phyloP scores from a whole-genome alignment of 1,140 invertebrate species.

The Onthophagus taurus region DNA sequence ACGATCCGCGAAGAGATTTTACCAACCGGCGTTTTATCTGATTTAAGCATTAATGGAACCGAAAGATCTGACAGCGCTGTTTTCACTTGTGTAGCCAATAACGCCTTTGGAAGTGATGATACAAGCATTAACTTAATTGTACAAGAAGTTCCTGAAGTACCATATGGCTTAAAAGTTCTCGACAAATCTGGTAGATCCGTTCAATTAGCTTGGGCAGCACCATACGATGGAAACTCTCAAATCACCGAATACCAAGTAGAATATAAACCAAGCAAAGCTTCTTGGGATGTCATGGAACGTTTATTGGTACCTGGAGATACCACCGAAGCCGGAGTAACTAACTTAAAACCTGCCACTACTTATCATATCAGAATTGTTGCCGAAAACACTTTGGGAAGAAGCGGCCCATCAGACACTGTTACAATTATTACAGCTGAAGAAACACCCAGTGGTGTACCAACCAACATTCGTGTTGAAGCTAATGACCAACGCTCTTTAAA shows the following conservation, averaged over 20 bases:
- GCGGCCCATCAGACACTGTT: slow-evolving; percentile 83
- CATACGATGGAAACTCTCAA: slow-evolving; percentile 92
- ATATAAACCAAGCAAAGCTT: slow-evolving; percentile 83
- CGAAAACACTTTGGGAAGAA: slow-evolving; percentile 88
- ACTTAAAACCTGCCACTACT: slow-evolving; percentile 80
- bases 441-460: slow-evolving; percentile 76
- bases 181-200: slow-evolving; percentile 86
- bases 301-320: slow-evolving; percentile 77
- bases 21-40: slow-evolving; percentile 76
- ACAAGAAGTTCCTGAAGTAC: slow-evolving; percentile 91
- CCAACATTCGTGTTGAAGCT: slow-evolving; percentile 76
- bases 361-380: slow-evolving; percentile 90
- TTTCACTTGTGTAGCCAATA: slow-evolving; percentile 90
- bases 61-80: slow-evolving; percentile 85
- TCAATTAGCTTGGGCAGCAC: slow-evolving; percentile 84
- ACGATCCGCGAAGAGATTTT: slow-evolving; percentile 86
- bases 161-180: slow-evolving; percentile 80
- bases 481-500: slow-evolving; percentile 86
- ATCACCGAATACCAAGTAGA: slow-evolving; percentile 87
- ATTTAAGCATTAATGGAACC: slow-evolving; percentile 80
- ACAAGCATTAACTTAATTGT: slow-evolving; percentile 93
- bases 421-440: slow-evolving; percentile 93
- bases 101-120: slow-evolving; percentile 90
- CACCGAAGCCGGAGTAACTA: slow-evolving; percentile 79
- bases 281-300: slow-evolving; percentile 71